phyloP scores from a whole-genome alignment of 2,888 invertebrate species.

The Phytoseiulus persimilis region DNA sequence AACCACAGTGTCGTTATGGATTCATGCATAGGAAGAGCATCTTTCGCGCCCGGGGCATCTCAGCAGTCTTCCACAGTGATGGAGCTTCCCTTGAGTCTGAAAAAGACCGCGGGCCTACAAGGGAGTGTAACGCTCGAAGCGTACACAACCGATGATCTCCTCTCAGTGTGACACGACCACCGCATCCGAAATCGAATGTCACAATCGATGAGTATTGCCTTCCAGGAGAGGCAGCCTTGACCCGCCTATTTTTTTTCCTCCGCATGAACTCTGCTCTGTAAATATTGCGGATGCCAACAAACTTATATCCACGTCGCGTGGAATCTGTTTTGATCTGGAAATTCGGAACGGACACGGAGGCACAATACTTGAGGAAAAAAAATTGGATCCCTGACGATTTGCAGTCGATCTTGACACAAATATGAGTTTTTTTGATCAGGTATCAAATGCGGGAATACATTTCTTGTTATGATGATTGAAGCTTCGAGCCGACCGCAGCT shows the following conservation, averaged over 20 bases:
- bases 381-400: too few species aligned
- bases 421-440: too few species aligned
- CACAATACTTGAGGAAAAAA: too few species aligned
- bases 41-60: background rate
- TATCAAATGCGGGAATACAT: too few species aligned
- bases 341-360: too few species aligned
- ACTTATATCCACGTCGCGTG: background rate
- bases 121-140: constrained; percentile 14
- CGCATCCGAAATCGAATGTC: background rate
- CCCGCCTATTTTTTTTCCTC: background rate
- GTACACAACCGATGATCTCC: constrained; percentile 34
- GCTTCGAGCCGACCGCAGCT: too few species aligned
- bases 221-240: background rate
- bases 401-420: too few species aligned
- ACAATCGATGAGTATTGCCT: background rate
- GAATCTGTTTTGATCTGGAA: too few species aligned
- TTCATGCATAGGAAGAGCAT: constrained; percentile 19
- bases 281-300: background rate
- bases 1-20: constrained; percentile 33
- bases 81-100: constrained; percentile 12
- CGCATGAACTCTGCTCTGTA: background rate
- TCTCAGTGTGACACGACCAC: background rate
- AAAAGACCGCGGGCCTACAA: constrained; percentile 5
- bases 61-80: background rate
- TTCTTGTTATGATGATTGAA: too few species aligned